Conservation (phyloP, 2,888 invertebrate genomes). For the Drosophila putrida region DNA sequence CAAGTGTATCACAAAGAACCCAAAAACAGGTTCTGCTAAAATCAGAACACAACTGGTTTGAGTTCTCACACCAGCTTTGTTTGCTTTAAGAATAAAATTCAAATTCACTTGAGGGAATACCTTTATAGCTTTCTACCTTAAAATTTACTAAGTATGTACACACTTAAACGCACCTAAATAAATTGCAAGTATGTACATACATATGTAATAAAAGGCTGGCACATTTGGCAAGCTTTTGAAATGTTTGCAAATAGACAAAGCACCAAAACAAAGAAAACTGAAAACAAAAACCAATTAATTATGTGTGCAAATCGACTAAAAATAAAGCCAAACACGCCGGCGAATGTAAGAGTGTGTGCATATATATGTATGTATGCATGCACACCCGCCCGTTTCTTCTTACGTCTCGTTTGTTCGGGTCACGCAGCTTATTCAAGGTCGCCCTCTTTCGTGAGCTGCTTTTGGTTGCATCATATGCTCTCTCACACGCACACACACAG, state of each 20-base stretch:
- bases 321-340: slow-evolving; percentile 66
- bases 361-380: slow-evolving; percentile 7
- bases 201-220: slow-evolving; percentile 34
- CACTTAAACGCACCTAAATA: not conserved
- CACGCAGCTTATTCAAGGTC: slow-evolving; percentile 83
- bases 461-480: slow-evolving; percentile 67
- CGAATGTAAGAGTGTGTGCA: slow-evolving; percentile 27
- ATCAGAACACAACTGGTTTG: slow-evolving; percentile 4
- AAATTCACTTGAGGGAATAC: slow-evolving; percentile 5
- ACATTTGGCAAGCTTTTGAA: slow-evolving; percentile 59
- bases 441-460: slow-evolving; percentile 72
- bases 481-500: slow-evolving; percentile 19
- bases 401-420: slow-evolving; percentile 52
- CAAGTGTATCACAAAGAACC: not conserved
- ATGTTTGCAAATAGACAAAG: slow-evolving; percentile 65
- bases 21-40: slow-evolving; percentile 9
- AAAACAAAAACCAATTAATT: slow-evolving; percentile 52
- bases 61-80: not conserved
- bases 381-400: slow-evolving; percentile 6
- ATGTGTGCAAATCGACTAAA: slow-evolving; percentile 60
- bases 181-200: slow-evolving; percentile 2
- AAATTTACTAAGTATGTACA: slow-evolving; percentile 1
- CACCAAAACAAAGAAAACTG: slow-evolving; percentile 35
- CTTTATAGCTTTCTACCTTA: slow-evolving; percentile 2
- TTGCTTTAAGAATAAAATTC: not conserved